Evolutionary conservation across 2,888 invertebrate species (phyloP).

Genomic region (Dynastes tityus): DNA sequence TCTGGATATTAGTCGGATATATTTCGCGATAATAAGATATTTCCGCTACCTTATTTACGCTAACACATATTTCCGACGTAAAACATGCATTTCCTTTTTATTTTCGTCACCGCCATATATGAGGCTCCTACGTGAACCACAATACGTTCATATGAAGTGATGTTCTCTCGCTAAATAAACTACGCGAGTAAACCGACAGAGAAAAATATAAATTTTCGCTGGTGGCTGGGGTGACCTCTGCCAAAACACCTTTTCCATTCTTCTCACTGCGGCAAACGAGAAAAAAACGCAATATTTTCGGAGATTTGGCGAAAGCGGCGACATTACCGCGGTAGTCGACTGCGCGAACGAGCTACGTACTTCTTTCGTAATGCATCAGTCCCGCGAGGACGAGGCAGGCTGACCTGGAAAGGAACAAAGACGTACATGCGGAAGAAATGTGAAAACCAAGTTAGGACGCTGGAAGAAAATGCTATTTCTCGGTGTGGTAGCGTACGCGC

Average conservation of each 20-base stretch:
- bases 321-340: constrained; percentile 7
- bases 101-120: neutral
- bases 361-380: constrained; percentile 19
- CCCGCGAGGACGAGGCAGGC: neutral
- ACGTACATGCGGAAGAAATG: neutral
- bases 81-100: neutral
- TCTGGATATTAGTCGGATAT: no score
- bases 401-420: neutral
- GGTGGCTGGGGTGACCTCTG: neutral
- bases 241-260: neutral
- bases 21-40: no score
- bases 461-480: neutral
- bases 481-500: neutral
- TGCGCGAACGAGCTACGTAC: neutral
- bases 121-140: neutral
- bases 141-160: neutral
- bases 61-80: neutral
- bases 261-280: neutral
- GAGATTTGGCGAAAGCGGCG: constrained; percentile 11
- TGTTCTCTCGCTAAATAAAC: constrained; percentile 8
- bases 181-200: neutral
- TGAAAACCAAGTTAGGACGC: neutral
- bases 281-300: constrained; percentile 8
- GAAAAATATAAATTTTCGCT: constrained; percentile 18
- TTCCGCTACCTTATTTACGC: neutral